A percentile compares a stretch with the other conserved stretches of the same genome.
Conservation (phyloP, 2,113 vertebrate species). For the Tupaia tana region DNA sequence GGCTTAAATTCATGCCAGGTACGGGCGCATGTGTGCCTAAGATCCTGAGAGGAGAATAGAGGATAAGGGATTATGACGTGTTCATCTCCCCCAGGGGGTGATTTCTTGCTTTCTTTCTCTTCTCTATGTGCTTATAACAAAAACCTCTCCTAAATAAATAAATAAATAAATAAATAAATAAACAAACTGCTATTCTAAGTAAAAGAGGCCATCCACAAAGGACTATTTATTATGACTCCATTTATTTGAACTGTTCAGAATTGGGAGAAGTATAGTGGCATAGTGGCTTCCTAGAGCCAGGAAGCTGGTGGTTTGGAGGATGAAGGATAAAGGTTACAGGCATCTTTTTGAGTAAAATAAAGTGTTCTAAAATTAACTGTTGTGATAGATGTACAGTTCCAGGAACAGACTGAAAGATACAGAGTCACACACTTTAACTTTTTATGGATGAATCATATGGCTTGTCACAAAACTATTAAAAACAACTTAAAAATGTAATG, state of each 20-base stretch:
- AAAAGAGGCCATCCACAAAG: not conserved
- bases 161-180: not conserved
- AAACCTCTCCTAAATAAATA: too few relatives aligned
- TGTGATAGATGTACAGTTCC: not conserved
- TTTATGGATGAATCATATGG: not conserved
- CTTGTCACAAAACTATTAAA: conserved; percentile 51
- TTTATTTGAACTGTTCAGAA: not conserved
- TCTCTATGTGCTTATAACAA: too few relatives aligned
- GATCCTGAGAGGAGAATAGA: too few relatives aligned
- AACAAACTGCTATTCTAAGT: not conserved
- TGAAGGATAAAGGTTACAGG: not conserved
- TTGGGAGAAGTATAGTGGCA: not conserved
- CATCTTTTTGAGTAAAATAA: not conserved
- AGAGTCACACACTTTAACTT: conserved; percentile 18
- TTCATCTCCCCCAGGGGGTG: too few relatives aligned
- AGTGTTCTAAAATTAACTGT: not conserved
- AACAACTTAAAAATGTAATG: conserved; percentile 12
- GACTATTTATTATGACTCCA: not conserved
- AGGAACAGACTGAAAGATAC: not conserved
- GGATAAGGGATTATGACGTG: too few relatives aligned
- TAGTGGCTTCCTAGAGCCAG: not conserved
- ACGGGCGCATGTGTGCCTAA: too few relatives aligned
- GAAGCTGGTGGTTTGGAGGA: not conserved
- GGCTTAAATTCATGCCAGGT: too few relatives aligned
- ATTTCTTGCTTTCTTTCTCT: too few relatives aligned